Evolutionary conservation across 2,797 vertebrate genomes (phyloP).

Genomic region (Nannoperca australis): DNA sequence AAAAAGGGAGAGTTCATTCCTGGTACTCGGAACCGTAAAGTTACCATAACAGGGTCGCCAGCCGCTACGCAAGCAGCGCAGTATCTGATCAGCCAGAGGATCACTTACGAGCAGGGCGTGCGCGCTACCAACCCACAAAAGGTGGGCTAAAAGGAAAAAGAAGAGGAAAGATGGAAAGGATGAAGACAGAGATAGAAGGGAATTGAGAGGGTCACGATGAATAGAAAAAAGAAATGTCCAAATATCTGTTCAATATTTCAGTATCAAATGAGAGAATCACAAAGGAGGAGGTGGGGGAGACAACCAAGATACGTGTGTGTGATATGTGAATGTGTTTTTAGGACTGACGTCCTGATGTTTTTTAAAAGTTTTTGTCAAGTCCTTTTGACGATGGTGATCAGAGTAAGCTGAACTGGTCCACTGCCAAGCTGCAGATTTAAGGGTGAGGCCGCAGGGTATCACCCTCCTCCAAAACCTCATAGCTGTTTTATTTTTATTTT

Average conservation of each 20-base stretch:
- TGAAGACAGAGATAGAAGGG: slow-evolving; percentile 82
- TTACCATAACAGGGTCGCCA: slow-evolving; percentile 95
- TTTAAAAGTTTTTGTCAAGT: slow-evolving; percentile 86
- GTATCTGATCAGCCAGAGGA: slow-evolving; percentile 98
- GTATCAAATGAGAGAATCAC: slow-evolving; percentile 83
- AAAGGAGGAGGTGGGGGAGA: slow-evolving; percentile 83
- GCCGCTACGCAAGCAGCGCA: slow-evolving; percentile 96
- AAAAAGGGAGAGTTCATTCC: slow-evolving; percentile 98
- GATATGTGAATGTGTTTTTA: slow-evolving; percentile 88
- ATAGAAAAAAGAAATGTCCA: slow-evolving; percentile 82
- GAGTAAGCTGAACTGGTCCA: slow-evolving; percentile 87
- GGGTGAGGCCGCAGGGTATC: slow-evolving; percentile 78
- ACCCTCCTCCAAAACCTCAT: slow-evolving; percentile 84
- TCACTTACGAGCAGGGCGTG: slow-evolving; percentile 97
- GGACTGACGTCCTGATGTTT: slow-evolving; percentile 87
- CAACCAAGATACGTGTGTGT: slow-evolving; percentile 85
- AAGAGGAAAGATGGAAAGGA: slow-evolving; percentile 80
- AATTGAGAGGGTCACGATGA: slow-evolving; percentile 79
- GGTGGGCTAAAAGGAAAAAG: slow-evolving; percentile 90
- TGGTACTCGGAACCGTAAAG: slow-evolving; percentile 97
- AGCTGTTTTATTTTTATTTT: slow-evolving; percentile 70
- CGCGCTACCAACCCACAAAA: slow-evolving; percentile 97
- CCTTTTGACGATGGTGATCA: slow-evolving; percentile 85
- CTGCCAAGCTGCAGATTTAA: slow-evolving; percentile 86
- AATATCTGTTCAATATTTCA: slow-evolving; percentile 86